phyloP scores from a whole-genome alignment of 2,113 vertebrate species.

The Sylvietta virens region DNA sequence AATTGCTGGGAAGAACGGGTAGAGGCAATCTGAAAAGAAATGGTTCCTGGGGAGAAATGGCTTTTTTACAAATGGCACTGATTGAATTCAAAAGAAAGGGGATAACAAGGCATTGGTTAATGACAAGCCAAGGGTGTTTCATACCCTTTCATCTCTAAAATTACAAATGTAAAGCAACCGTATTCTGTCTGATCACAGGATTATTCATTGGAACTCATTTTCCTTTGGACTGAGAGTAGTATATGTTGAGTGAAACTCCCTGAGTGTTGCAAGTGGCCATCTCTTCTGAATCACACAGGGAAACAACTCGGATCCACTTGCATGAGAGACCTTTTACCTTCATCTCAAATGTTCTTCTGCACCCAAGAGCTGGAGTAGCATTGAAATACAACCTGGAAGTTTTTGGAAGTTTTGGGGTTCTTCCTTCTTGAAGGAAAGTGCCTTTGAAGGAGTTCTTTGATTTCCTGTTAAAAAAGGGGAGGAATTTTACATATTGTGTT shows the following conservation, averaged over 20 bases:
- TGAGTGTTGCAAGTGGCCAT: not conserved
- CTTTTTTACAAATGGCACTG: constrained; percentile 12
- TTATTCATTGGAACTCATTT: not conserved
- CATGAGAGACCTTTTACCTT: not conserved
- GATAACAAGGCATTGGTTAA: constrained; percentile 27
- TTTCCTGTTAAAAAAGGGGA: not conserved
- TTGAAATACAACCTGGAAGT: not conserved
- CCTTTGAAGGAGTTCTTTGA: not conserved
- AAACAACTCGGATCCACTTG: not conserved
- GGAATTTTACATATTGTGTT: not conserved
- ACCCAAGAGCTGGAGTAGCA: not conserved
- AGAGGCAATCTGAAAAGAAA: constrained; percentile 9
- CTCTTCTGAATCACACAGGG: not conserved
- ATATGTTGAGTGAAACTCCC: not conserved
- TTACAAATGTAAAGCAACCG: not conserved
- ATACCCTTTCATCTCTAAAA: constrained; percentile 13
- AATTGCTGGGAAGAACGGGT: constrained; percentile 39
- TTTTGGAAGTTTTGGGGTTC: not conserved
- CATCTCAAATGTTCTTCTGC: not conserved
- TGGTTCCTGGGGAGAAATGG: constrained; percentile 18
- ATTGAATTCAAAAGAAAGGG: constrained; percentile 29
- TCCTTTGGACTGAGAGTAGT: not conserved
- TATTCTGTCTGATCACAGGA: not conserved
- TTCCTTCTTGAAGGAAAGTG: not conserved
- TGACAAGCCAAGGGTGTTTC: not conserved